Conservation (phyloP, 1,140 invertebrate species). For the Brachionus paranguensis region DNA sequence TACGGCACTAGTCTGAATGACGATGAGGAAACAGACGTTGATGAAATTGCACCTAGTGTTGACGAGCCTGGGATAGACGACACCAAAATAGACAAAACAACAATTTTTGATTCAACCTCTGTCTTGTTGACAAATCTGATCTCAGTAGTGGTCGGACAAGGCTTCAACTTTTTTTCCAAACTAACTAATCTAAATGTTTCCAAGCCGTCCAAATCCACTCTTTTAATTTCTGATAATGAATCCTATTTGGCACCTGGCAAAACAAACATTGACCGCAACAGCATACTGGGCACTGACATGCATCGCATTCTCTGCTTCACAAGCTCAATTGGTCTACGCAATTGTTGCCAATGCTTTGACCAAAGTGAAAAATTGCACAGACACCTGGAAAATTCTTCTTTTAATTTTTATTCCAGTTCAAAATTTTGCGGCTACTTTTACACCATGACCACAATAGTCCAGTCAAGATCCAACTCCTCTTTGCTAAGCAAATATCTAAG, state of each 20-base stretch:
- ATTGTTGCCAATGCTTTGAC: slow-evolving; percentile 6
- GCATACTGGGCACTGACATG: not conserved
- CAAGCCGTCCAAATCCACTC: not conserved
- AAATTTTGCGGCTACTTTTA: slow-evolving; percentile 23
- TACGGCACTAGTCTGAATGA: slow-evolving; percentile 21
- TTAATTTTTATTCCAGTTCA: slow-evolving; percentile 6
- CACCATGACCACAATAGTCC: not conserved
- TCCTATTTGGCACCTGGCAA: not conserved
- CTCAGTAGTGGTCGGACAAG: not conserved
- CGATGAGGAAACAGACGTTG: not conserved
- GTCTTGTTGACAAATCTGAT: not conserved
- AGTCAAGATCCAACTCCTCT: not conserved
- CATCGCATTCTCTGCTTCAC: slow-evolving; percentile 9
- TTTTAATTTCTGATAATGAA: not conserved
- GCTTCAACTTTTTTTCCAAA: not conserved
- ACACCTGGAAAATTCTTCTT: not conserved
- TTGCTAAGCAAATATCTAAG: not conserved
- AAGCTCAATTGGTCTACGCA: not conserved
- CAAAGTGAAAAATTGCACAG: not conserved
- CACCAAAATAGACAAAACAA: not conserved
- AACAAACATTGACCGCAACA: not conserved
- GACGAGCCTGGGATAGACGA: not conserved
- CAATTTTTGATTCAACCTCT: not conserved
- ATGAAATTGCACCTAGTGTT: not conserved
- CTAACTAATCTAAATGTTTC: not conserved